These are phyloP conservation scores for Hydropsyche betteni DNA, from an alignment of 2,888 invertebrate genomes.

Conservation along the genomic window DNA sequence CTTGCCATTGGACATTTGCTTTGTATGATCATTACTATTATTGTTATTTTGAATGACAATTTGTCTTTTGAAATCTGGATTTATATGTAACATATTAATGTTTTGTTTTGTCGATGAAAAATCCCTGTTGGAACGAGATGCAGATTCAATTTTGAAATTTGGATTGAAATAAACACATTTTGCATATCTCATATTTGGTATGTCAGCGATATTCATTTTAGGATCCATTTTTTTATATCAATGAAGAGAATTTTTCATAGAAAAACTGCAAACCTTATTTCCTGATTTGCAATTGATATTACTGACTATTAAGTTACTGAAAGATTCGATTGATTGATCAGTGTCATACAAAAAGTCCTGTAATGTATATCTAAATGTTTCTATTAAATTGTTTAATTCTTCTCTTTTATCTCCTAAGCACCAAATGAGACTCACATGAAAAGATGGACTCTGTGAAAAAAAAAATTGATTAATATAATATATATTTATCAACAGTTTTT, in stretches of 20 bases:
- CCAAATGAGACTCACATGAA: conserved; percentile 88
- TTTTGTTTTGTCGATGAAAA: background rate
- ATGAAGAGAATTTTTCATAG: conserved; percentile 53
- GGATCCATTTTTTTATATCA: conserved; percentile 32
- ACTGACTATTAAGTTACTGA: conserved; percentile 64
- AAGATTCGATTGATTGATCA: conserved; percentile 57
- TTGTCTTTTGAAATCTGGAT: conserved; percentile 59
- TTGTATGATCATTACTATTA: background rate
- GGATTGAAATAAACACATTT: conserved; percentile 34
- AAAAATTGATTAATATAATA: conserved; percentile 33
- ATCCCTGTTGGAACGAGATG: conserved; percentile 19
- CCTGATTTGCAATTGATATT: conserved; percentile 77
- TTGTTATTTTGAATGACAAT: background rate
- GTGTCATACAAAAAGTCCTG: conserved; percentile 56
- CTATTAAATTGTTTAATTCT: conserved; percentile 62
- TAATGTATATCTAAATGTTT: conserved; percentile 63
- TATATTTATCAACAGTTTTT: conserved; percentile 4
- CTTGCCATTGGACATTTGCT: conserved; percentile 47
- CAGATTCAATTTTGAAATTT: conserved; percentile 15
- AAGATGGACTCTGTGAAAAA: conserved; percentile 77
- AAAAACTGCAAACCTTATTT: conserved; percentile 74
- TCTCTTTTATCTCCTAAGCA: conserved; percentile 72
- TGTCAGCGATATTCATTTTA: conserved; percentile 27
- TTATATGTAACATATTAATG: conserved; percentile 55
- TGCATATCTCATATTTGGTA: background rate